Percentiles rank a stretch among this genome's conserved stretches.
These are phyloP conservation scores for Myotis brandtii DNA, from an alignment of 2,113 vertebrate genomes.

Conservation along the genomic window DNA sequence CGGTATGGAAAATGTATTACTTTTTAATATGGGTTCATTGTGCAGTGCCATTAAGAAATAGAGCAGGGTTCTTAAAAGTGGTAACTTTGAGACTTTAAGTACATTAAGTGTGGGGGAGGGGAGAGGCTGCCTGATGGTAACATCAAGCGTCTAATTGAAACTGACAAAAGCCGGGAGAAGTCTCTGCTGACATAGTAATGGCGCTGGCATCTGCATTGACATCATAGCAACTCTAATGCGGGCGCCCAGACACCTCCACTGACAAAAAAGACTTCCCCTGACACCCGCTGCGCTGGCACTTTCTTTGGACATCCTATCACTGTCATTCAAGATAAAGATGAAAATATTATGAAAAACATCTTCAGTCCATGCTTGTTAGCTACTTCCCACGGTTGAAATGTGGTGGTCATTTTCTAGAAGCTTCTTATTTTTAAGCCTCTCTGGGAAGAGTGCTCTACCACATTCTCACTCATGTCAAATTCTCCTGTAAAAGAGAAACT, in stretches of 20 bases:
- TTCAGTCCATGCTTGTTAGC: not conserved
- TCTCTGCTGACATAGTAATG: slow-evolving; percentile 16
- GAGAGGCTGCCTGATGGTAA: slow-evolving; percentile 49
- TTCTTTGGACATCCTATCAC: slow-evolving; percentile 48
- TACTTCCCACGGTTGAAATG: not conserved
- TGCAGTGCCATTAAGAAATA: slow-evolving; percentile 76
- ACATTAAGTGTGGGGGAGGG: slow-evolving; percentile 75
- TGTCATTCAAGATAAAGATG: slow-evolving; percentile 61
- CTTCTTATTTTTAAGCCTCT: not conserved
- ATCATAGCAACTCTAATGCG: slow-evolving; percentile 46
- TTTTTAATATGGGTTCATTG: slow-evolving; percentile 77
- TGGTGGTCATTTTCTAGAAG: not conserved
- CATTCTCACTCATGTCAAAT: not conserved
- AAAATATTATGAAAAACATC: slow-evolving; percentile 64
- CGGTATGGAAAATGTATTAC: slow-evolving; percentile 76
- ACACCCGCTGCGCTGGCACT: not conserved
- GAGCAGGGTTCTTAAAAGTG: slow-evolving; percentile 61
- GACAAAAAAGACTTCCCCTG: slow-evolving; percentile 46
- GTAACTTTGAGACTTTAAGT: slow-evolving; percentile 67
- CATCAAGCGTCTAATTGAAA: slow-evolving; percentile 73
- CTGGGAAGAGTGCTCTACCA: not conserved
- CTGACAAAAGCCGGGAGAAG: slow-evolving; percentile 68
- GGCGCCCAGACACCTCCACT: slow-evolving; percentile 10
- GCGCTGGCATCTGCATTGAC: slow-evolving; percentile 55
- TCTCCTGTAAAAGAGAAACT: not conserved